Base-by-base conservation (phyloP, 35 echinoderm and acorn worm species). In the Ophioderma brevispina region DNA sequence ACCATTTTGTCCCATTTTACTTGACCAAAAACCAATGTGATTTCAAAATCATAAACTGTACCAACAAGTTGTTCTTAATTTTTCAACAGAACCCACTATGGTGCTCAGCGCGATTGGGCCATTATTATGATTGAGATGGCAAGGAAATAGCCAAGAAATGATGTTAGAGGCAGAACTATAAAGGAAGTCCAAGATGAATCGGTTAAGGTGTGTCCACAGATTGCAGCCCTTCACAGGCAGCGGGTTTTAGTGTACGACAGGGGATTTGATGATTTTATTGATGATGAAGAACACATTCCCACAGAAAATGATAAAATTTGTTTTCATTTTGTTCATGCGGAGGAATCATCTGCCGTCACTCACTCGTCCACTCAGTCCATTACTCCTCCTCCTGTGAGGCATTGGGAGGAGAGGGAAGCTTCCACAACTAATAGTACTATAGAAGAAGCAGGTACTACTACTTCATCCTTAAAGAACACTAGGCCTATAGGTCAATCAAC, bases 261-360 rank as follows among this genome's bases (percentile, higher is more conserved):
- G 41, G 46, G 31, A 18, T 84, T 84, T 84, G 82, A 84, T 30
- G 82, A 84, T 3, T 84, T 40, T 40, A 55, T 55, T 55, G 82
- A 84, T 32, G 52, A 41, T 32, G 40, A 23, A 63, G 82, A 50
- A 31, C 82, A 55, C 35, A 32, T 19, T 52, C 19, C 37, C 0
- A 0, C 40, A 84, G 46, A 56, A n/a, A 36, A 63, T 32, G 82
- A 84, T n/a, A 84, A 84, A 42, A 23, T 84, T 49, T n/a, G 49
- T n/a, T n/a, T 84, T 52, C 37, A 35, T 25, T 84, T 84, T 42
- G 36, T 42, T n/a, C n/a, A n/a, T n/a, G n/a, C n/a, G n/a, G n/a
- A n/a, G n/a, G n/a, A n/a, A n/a, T n/a, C n/a, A n/a, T n/a, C n/a
- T n/a, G n/a, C n/a, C n/a, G n/a, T n/a, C n/a, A n/a, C n/a, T n/a